Conservation (phyloP, 64 coral and sea anemone species). For the Astreopora myriophthalma region DNA sequence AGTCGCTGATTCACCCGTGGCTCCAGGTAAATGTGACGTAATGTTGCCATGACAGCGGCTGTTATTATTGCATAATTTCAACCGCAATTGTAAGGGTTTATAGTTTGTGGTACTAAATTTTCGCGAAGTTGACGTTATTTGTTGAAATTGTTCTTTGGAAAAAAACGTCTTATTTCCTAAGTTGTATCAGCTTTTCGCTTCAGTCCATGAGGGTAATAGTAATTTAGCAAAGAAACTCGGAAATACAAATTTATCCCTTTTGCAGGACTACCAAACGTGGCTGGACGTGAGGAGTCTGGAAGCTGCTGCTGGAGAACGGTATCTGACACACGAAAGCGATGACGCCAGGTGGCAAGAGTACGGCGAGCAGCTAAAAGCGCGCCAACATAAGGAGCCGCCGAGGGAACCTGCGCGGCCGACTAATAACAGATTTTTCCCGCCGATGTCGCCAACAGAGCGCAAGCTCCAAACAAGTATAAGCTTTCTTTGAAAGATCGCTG, state of each 20-base stretch:
- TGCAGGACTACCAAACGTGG: slow-evolving; percentile 94
- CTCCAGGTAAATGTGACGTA: slow-evolving; percentile 73
- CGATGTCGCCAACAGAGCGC: slow-evolving; percentile 51
- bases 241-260: neutral
- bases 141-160: too few species aligned
- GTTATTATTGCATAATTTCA: too few species aligned
- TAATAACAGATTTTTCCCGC: slow-evolving; percentile 86
- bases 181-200: too few species aligned
- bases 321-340: slow-evolving; percentile 95
- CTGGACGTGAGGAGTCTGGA: slow-evolving; percentile 91
- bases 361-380: slow-evolving; percentile 69
- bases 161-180: too few species aligned
- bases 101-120: too few species aligned
- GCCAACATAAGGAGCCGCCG: slow-evolving; percentile 20
- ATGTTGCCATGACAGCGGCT: too few species aligned
- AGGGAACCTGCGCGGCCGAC: slow-evolving; percentile 46
- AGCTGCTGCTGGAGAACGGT: slow-evolving; percentile 79
- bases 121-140: too few species aligned
- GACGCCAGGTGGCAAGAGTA: slow-evolving; percentile 85
- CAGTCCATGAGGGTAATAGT: too few species aligned
- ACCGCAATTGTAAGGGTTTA: too few species aligned
- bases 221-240: too few species aligned
- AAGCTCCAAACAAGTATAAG: slow-evolving; percentile 92
- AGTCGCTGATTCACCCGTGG: slow-evolving; percentile 97
- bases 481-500: slow-evolving; percentile 56